Evolutionary conservation across 2,888 invertebrate genomes (phyloP).

Genomic region (Meloe dianella): DNA sequence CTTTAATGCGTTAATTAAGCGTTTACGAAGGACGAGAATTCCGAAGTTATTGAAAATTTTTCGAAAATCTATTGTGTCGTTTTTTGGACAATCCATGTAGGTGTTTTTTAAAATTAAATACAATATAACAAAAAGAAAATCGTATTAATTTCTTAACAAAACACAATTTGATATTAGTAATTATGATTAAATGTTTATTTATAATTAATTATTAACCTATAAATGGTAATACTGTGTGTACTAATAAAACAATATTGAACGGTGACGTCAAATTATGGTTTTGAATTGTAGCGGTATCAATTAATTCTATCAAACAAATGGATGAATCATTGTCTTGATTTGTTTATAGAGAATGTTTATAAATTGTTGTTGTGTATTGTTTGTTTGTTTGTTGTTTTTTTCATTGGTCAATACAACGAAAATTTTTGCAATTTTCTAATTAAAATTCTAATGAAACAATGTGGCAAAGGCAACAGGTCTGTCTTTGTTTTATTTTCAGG

Average conservation of each 20-base stretch:
- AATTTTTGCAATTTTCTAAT: background rate
- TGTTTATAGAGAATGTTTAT: background rate
- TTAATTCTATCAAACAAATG: background rate
- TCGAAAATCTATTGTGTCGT: slow-evolving; percentile 16
- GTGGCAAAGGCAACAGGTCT: background rate
- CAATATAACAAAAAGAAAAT: too few relatives aligned
- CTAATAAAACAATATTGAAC: background rate
- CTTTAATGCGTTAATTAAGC: background rate
- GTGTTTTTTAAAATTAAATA: too few relatives aligned
- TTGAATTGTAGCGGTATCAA: background rate
- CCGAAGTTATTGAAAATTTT: background rate
- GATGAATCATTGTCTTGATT: slow-evolving; percentile 3
- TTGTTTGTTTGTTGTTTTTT: background rate
- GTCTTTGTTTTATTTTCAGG: too few relatives aligned
- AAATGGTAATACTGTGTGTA: background rate
- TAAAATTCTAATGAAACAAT: background rate
- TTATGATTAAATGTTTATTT: background rate
- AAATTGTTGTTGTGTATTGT: background rate
- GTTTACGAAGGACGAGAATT: background rate
- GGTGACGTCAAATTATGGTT: slow-evolving; percentile 6
- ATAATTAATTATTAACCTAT: background rate
- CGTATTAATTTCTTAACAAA: background rate
- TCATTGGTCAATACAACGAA: background rate
- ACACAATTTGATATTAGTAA: background rate
- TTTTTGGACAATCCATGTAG: slow-evolving; percentile 15